phyloP scores from a whole-genome alignment of 2,797 vertebrate species.

The Pteropus rufus region DNA sequence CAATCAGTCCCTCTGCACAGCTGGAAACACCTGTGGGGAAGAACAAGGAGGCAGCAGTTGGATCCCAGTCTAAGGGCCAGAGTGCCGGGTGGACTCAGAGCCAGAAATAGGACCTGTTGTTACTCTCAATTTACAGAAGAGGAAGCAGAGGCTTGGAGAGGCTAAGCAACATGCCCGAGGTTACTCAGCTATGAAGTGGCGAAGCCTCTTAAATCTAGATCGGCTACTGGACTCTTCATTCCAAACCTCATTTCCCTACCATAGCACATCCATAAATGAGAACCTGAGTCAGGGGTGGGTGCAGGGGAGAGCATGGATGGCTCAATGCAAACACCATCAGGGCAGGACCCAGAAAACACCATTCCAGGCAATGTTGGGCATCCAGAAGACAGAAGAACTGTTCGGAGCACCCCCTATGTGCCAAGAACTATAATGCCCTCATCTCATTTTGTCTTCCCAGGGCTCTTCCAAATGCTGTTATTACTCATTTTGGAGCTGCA shows the following conservation, averaged over 20 bases:
- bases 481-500: neutral
- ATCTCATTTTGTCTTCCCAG: neutral
- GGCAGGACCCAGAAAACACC: neutral
- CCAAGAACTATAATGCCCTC: neutral
- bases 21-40: neutral
- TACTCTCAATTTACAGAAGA: neutral
- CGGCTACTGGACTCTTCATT: neutral
- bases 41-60: neutral
- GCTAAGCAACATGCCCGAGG: neutral
- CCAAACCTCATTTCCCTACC: neutral
- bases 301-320: too few species aligned
- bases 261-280: neutral
- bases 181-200: too few species aligned
- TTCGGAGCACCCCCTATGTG: neutral
- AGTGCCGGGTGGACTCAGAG: accelerated
- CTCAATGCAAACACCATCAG: neutral
- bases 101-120: neutral
- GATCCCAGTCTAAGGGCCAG: neutral
- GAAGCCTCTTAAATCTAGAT: neutral
- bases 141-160: neutral
- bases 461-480: neutral
- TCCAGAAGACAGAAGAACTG: neutral
- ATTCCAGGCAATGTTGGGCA: neutral
- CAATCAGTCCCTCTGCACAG: neutral
- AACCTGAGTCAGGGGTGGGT: neutral